Conservation (phyloP, 2,888 invertebrate species). For the Rotaria macrura region DNA sequence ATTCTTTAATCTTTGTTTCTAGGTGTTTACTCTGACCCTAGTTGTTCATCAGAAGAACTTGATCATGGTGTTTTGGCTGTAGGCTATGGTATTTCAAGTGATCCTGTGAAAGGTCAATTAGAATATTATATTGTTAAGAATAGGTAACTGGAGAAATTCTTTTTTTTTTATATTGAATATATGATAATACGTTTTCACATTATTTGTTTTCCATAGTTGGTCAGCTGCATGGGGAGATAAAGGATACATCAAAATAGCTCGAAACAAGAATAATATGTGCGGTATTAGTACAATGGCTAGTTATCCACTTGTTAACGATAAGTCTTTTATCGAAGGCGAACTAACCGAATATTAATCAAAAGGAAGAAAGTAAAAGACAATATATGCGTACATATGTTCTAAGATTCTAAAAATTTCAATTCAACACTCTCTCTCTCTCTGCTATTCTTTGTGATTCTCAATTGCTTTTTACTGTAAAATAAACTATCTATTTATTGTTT, state of each 20-base stretch:
- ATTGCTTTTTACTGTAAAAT: neutral
- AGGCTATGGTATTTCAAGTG: conserved; percentile 27
- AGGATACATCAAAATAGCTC: conserved; percentile 9
- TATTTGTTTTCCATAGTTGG: no score
- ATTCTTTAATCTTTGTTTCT: neutral
- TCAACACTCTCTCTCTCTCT: neutral
- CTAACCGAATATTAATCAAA: neutral
- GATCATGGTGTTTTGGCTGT: conserved; percentile 32
- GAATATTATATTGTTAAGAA: conserved; percentile 32
- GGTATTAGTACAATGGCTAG: neutral
- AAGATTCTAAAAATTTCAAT: neutral
- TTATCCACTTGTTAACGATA: neutral
- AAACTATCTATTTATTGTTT: neutral
- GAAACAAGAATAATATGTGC: neutral
- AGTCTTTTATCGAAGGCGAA: neutral
- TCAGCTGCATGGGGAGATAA: neutral
- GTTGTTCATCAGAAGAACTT: conserved; percentile 23
- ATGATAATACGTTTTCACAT: no score
- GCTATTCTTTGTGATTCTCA: neutral
- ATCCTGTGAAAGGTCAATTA: neutral
- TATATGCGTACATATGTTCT: neutral
- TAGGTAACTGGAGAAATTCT: neutral
- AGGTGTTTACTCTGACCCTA: conserved; percentile 22
- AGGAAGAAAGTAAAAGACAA: neutral
- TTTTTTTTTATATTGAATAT: no score